Percentiles rank a stretch among this genome's conserved stretches.
phyloP scores from a whole-genome alignment of 2,888 invertebrate species.

The Drosophila recens region DNA sequence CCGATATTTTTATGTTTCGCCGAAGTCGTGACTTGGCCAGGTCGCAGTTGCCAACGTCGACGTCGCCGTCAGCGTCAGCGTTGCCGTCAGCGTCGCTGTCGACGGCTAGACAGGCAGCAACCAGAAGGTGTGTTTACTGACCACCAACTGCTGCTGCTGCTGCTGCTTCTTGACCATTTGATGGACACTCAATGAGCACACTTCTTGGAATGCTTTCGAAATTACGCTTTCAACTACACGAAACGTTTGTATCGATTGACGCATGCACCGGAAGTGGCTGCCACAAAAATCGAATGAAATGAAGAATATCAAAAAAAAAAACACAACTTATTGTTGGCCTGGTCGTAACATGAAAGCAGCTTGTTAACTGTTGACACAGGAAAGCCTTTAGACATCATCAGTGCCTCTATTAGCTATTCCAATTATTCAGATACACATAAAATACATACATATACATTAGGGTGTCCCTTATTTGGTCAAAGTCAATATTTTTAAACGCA shows the following conservation, averaged over 20 bases:
- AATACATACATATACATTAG: constrained; percentile 5
- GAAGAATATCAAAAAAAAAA: not conserved
- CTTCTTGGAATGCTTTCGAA: constrained; percentile 69
- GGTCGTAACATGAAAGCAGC: constrained; percentile 27
- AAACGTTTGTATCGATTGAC: constrained; percentile 44
- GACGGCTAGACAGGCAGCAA: constrained; percentile 51
- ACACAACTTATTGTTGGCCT: constrained; percentile 25
- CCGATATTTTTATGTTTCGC: constrained; percentile 81
- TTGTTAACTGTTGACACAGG: constrained; percentile 50
- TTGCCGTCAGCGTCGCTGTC: constrained; percentile 26
- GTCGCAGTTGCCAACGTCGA: constrained; percentile 50
- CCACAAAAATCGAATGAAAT: constrained; percentile 37
- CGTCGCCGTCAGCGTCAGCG: constrained; percentile 27
- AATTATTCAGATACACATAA: constrained; percentile 60
- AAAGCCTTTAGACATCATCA: constrained; percentile 31
- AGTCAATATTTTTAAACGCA: no score
- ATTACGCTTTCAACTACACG: constrained; percentile 60
- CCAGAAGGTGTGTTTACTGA: constrained; percentile 70
- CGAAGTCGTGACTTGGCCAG: constrained; percentile 80
- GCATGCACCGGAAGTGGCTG: constrained; percentile 48
- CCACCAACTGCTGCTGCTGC: constrained; percentile 47
- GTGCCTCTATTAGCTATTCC: constrained; percentile 36
- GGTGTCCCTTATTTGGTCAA: no score
- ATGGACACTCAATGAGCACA: constrained; percentile 57
- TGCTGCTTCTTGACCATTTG: constrained; percentile 48